These are phyloP conservation scores for Butastur rufipennis DNA, from an alignment of 2,113 vertebrate species.

Conservation along the genomic window DNA sequence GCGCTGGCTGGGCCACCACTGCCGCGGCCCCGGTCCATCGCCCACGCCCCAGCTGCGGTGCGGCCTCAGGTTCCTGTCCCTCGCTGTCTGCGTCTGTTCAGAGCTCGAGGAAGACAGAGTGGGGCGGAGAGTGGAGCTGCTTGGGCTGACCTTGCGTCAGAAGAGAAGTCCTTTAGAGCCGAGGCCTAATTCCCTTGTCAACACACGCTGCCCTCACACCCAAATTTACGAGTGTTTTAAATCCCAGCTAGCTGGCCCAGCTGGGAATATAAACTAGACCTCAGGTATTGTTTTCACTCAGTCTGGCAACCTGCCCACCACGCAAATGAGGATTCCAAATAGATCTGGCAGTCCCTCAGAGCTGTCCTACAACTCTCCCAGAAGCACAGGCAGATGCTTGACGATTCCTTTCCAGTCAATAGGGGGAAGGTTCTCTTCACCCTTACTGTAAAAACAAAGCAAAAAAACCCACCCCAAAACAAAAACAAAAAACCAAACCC, in stretches of 20 bases:
- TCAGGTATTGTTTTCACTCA: conserved; percentile 35
- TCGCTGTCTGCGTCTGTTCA: not conserved
- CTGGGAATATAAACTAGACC: conserved; percentile 22
- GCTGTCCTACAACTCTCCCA: not conserved
- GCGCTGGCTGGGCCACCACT: fast-evolving
- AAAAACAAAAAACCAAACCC: not conserved
- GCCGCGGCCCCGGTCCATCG: fast-evolving
- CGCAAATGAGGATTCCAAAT: not conserved
- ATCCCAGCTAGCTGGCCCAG: not conserved
- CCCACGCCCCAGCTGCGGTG: too few relatives aligned
- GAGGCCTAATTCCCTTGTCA: not conserved
- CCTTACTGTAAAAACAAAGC: not conserved
- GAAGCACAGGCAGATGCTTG: not conserved
- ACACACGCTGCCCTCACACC: fast-evolving
- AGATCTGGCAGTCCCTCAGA: conserved; percentile 19
- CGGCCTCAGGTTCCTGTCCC: not conserved
- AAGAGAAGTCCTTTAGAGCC: not conserved
- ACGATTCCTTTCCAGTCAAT: not conserved
- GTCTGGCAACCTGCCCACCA: not conserved
- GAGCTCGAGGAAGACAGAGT: fast-evolving
- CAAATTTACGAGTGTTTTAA: conserved; percentile 19
- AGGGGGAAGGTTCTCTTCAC: not conserved
- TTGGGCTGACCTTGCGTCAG: not conserved
- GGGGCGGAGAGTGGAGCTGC: not conserved
- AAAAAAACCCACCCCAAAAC: not conserved